Percentiles rank a stretch among this genome's conserved stretches.
phyloP scores from a whole-genome alignment of 2,888 invertebrate species.

The Xanthostigma xanthostigma region DNA sequence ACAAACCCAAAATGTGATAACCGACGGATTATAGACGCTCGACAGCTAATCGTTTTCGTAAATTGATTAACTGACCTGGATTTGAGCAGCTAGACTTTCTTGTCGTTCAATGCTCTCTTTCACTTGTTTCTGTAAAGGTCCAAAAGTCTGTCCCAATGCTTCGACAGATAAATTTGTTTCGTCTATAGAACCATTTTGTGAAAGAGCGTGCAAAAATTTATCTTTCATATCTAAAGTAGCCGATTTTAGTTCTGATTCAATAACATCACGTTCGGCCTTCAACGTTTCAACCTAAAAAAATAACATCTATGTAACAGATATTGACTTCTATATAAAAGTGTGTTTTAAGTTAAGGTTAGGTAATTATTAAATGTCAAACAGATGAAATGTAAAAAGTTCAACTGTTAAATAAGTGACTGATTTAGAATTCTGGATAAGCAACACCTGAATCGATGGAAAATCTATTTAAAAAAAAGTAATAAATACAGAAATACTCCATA shows the following conservation, averaged over 20 bases:
- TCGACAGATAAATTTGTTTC: constrained; percentile 59
- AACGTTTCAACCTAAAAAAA: constrained; percentile 55
- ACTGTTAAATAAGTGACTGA: too few species aligned
- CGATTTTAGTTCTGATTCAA: constrained; percentile 75
- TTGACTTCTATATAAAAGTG: background rate
- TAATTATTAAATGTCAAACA: too few species aligned
- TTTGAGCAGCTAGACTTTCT: constrained; percentile 47
- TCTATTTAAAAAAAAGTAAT: too few species aligned
- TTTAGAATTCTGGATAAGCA: too few species aligned
- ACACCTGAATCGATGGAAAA: too few species aligned
- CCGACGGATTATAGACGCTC: too few species aligned
- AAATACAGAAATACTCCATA: too few species aligned
- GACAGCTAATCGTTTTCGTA: background rate
- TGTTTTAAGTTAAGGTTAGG: too few species aligned
- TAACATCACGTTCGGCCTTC: constrained; percentile 76
- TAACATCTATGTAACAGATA: constrained; percentile 1
- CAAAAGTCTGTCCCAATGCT: constrained; percentile 56
- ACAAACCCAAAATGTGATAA: background rate
- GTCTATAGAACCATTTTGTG: constrained; percentile 62
- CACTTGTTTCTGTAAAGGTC: constrained; percentile 64
- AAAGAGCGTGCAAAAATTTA: constrained; percentile 58
- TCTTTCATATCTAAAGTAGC: constrained; percentile 69
- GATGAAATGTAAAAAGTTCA: too few species aligned
- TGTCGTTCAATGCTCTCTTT: constrained; percentile 60
- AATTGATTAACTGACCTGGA: constrained; percentile 37